Base-by-base conservation (phyloP, 2,113 vertebrate genomes). In the Mustelus asterias region DNA sequence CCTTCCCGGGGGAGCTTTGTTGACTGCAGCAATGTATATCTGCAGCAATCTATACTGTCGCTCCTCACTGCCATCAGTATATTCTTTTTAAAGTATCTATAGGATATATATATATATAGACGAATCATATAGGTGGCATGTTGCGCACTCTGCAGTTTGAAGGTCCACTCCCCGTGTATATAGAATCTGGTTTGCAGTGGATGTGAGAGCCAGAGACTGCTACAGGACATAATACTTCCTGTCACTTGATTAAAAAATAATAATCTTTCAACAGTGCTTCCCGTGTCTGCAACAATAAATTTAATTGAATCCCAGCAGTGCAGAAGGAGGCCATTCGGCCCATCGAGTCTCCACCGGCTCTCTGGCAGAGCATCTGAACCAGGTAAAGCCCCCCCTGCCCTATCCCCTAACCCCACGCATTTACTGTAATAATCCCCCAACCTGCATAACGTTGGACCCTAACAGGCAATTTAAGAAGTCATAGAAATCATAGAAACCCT, bases 231-330 rank as follows among this genome's bases (percentile, higher is more conserved):
- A 90, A 58, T 58, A 60, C 54, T 90, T 90, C 88, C 88, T 90
- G 54, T 90, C 88, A 90, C 54, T 90, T 90, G 88, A 90, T 60
- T 70, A 60, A 60, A 90, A 90, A 90, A 60, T n/a, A 60, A 90
- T 60, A 58, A 63, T 90, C 54, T 90, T 60, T 58, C 58, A 10
- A 90, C 10, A 4, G 10, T 60, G 54, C 88, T 48, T 90, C 88
- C 54, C 33, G 83, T 29, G 54, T 22, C 54, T 90, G 3, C 22
- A 44, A 48, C 83, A 18, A 7, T 22, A 24, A 90, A 90, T 29
- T 60, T 60, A 54, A 54, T 54, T 54, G 48, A 54, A 54, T 54
- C 48, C 48, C 48, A 54, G 48, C 48, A 54, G 48, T 54, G 48
- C 48, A 54, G 48, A 54, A 54, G 48, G 48, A 54, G 48, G 48